These are phyloP conservation scores for Callorhinus ursinus DNA, from an alignment of 2,113 vertebrate genomes.

Conservation along the genomic window DNA sequence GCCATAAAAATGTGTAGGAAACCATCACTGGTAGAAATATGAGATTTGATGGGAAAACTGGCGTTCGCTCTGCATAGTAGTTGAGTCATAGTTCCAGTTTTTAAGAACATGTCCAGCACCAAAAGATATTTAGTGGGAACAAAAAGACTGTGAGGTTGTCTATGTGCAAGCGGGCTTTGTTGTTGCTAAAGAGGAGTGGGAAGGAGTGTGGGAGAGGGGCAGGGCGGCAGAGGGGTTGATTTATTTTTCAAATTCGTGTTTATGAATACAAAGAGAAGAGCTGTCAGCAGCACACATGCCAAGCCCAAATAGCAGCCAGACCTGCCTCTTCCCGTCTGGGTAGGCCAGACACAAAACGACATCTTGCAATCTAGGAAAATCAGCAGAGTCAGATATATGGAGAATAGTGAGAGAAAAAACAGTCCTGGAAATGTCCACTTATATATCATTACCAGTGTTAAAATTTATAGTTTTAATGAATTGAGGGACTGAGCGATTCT, in stretches of 20 bases:
- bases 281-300: slow-evolving; percentile 66
- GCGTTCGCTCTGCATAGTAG: neutral
- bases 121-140: neutral
- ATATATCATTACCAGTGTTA: neutral
- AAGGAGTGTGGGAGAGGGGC: neutral
- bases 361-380: slow-evolving; percentile 55
- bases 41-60: neutral
- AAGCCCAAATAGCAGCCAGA: slow-evolving; percentile 63
- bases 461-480: slow-evolving; percentile 4
- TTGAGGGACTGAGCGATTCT: neutral
- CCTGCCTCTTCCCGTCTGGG: slow-evolving; percentile 56
- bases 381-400: neutral
- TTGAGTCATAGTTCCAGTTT: neutral
- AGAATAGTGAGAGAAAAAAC: neutral
- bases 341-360: slow-evolving; percentile 59
- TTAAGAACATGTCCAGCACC: neutral
- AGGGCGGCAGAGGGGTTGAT: neutral
- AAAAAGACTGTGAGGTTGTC: neutral
- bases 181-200: neutral
- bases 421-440: neutral
- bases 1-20: neutral
- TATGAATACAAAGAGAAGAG: slow-evolving; percentile 69
- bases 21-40: neutral
- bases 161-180: neutral
- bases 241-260: slow-evolving; percentile 65